Conservation (phyloP, 2,888 invertebrate species). For the Rotaria socialis region DNA sequence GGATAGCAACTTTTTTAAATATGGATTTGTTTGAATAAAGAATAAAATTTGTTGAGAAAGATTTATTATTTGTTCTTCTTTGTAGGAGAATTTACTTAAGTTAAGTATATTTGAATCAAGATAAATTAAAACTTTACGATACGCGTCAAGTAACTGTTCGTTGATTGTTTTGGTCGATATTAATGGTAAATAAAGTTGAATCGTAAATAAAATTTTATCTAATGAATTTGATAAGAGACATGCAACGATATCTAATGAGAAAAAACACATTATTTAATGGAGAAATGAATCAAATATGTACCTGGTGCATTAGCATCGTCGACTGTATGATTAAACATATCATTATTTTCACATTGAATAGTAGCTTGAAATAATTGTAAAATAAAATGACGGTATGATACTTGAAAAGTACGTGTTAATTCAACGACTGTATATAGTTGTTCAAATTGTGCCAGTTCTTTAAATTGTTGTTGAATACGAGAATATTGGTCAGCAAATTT, state of each 20-base stretch:
- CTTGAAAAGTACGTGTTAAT: slow-evolving; percentile 4
- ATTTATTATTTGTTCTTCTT: not conserved
- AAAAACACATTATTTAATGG: not conserved
- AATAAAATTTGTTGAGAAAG: not conserved
- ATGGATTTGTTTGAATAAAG: not conserved
- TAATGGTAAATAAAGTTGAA: slow-evolving; percentile 22
- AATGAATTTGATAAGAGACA: not conserved
- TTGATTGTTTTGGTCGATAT: not conserved
- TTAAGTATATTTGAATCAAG: not conserved
- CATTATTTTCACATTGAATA: not conserved
- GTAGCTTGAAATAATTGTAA: not conserved
- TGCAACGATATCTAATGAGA: not conserved
- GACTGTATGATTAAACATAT: not conserved
- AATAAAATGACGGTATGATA: not conserved
- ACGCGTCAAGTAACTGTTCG: slow-evolving; percentile 12
- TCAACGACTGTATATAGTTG: not conserved
- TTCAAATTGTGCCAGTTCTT: not conserved
- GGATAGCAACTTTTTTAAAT: not conserved
- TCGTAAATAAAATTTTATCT: not conserved
- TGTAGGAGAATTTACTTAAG: not conserved
- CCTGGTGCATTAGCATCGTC: slow-evolving; percentile 13
- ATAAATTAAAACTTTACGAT: not conserved
- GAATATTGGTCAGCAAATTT: not conserved
- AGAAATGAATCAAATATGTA: not conserved
- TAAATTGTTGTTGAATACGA: not conserved